phyloP scores from a whole-genome alignment of 2,797 vertebrate species.

The Sebastes matsubarae region DNA sequence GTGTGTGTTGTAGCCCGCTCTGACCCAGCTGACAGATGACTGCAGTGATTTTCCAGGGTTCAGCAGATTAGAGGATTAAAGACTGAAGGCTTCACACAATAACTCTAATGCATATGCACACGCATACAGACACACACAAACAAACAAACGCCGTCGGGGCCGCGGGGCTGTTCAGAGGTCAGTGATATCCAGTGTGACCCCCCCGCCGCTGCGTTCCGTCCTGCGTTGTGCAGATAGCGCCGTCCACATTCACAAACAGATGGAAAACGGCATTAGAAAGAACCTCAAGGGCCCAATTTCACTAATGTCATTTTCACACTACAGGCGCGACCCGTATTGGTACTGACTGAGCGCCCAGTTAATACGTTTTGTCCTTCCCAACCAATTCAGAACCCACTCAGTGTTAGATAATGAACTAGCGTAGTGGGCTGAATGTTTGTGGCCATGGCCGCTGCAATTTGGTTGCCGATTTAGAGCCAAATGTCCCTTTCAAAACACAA shows the following conservation, averaged over 20 bases:
- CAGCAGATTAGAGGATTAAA: conserved; percentile 86
- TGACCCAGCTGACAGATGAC: conserved; percentile 81
- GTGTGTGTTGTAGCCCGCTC: conserved; percentile 42
- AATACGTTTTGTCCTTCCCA: conserved; percentile 69
- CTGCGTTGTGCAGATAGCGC: conserved; percentile 16
- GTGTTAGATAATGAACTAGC: conserved; percentile 65
- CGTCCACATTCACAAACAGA: conserved; percentile 43
- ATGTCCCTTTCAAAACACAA: conserved; percentile 53
- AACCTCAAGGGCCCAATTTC: conserved; percentile 68
- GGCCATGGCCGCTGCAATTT: conserved; percentile 47
- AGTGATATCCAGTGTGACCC: conserved; percentile 55
- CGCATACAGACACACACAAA: conserved; percentile 12
- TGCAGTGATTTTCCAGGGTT: conserved; percentile 82
- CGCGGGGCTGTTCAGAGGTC: conserved; percentile 34
- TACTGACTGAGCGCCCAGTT: conserved; percentile 56
- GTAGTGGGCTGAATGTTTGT: conserved; percentile 48
- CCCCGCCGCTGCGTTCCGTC: conserved; percentile 11
- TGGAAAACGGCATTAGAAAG: conserved; percentile 61
- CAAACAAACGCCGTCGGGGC: conserved; percentile 12
- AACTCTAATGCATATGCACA: conserved; percentile 71
- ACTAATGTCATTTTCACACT: conserved; percentile 66
- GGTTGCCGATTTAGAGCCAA: conserved; percentile 47
- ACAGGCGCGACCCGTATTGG: conserved; percentile 58
- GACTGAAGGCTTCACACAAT: conserved; percentile 79
- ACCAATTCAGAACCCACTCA: conserved; percentile 62